Percentiles rank a stretch among this genome's conserved stretches.
Conservation (phyloP, 2,888 invertebrate genomes). For the Dynastes tityus region DNA sequence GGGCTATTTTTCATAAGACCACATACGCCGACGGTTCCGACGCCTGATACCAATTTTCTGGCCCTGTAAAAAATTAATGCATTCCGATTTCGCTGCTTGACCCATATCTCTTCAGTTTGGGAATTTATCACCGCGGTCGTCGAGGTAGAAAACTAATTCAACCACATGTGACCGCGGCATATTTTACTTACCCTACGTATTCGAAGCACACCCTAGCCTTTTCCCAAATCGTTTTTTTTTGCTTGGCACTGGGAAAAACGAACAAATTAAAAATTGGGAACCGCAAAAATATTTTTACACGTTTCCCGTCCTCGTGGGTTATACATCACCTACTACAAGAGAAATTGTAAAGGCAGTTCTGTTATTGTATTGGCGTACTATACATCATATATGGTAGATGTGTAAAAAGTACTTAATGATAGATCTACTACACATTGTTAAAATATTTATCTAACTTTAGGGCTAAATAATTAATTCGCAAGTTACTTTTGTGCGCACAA, state of each 20-base stretch:
- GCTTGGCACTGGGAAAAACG: conserved; percentile 11
- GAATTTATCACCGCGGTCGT: conserved; percentile 61
- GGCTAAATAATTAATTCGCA: background rate
- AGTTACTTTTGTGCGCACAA: background rate
- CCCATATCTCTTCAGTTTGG: conserved; percentile 43
- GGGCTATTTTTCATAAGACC: conserved; percentile 25
- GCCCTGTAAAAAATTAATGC: conserved; percentile 32
- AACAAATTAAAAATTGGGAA: conserved; percentile 30
- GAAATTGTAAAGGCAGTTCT: background rate
- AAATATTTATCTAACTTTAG: background rate
- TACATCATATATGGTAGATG: background rate
- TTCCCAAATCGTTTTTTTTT: conserved; percentile 24
- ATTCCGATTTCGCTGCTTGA: conserved; percentile 56
- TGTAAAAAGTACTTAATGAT: too few species aligned
- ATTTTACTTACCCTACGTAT: conserved; percentile 45
- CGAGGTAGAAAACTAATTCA: conserved; percentile 63
- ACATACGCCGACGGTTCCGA: background rate
- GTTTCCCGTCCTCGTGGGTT: background rate
- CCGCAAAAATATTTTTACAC: conserved; percentile 32
- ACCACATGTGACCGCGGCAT: conserved; percentile 62
- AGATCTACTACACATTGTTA: too few species aligned
- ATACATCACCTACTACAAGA: background rate
- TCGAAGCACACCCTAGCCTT: conserved; percentile 14
- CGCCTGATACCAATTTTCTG: conserved; percentile 31
- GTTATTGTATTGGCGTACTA: background rate